These are phyloP conservation scores for Helarctos malayanus DNA, from an alignment of 2,797 vertebrate genomes.

Conservation along the genomic window DNA sequence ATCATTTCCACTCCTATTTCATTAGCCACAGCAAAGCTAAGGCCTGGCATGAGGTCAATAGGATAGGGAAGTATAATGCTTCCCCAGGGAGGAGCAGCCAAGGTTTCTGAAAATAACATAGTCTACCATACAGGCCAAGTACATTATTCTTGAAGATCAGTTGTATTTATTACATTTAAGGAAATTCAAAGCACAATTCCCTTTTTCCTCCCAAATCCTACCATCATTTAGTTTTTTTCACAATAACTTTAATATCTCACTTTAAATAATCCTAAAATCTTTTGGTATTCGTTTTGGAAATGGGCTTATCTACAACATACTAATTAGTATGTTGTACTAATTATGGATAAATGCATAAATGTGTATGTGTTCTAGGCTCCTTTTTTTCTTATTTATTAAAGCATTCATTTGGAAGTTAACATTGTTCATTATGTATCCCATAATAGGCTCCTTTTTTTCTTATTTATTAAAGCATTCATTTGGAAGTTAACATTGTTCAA, in stretches of 20 bases:
- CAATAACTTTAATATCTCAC: conserved; percentile 46
- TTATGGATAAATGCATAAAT: not conserved
- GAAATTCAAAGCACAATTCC: conserved; percentile 50
- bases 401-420: not conserved
- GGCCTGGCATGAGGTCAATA: conserved; percentile 44
- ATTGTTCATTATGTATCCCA: not conserved
- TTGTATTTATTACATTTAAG: conserved; percentile 50
- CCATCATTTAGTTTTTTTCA: conserved; percentile 29
- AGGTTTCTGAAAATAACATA: conserved; percentile 10
- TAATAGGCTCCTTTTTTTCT: not conserved
- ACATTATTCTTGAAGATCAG: conserved; percentile 39
- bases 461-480: conserved; percentile 43
- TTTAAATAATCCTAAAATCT: conserved; percentile 43
- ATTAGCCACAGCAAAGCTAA: conserved; percentile 50
- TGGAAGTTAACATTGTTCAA: not conserved
- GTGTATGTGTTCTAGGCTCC: not conserved
- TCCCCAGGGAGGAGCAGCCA: not conserved
- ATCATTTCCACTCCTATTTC: conserved; percentile 51
- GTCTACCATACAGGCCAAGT: not conserved
- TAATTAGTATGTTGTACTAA: not conserved
- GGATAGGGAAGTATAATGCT: not conserved
- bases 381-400: conserved; percentile 43
- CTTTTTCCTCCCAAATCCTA: conserved; percentile 50
- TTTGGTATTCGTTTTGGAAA: conserved; percentile 43
- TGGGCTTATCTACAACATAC: not conserved